A percentile compares a stretch with the other conserved stretches of the same genome.
Conservation (phyloP, 2,888 invertebrate genomes). For the Dryadula phaetusa region DNA sequence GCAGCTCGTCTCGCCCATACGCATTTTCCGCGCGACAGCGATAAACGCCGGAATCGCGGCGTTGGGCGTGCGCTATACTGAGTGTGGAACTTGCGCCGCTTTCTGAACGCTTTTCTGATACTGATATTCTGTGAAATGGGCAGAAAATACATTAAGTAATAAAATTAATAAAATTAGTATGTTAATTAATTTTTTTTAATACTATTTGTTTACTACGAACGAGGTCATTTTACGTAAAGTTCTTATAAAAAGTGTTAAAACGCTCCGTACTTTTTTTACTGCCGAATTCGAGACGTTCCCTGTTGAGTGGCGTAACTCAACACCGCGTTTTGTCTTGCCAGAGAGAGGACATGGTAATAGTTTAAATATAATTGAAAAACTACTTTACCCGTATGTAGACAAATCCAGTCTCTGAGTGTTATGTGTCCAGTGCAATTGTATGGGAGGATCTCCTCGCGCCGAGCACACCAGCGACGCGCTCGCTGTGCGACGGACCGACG, state of each 20-base stretch:
- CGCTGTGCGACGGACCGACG: conserved; percentile 90
- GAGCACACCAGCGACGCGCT: conserved; percentile 89
- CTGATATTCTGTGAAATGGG: conserved; percentile 17
- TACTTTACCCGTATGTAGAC: conserved; percentile 86
- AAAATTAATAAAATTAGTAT: not conserved
- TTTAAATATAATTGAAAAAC: no score
- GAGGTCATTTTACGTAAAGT: no score
- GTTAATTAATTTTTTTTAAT: no score
- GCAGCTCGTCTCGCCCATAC: conserved; percentile 88
- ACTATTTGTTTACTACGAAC: no score
- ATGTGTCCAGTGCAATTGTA: conserved; percentile 92
- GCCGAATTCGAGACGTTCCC: no score
- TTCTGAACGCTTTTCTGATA: conserved; percentile 89
- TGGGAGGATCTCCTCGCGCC: conserved; percentile 92
- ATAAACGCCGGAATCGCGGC: conserved; percentile 90
- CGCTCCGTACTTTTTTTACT: no score
- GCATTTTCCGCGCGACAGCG: conserved; percentile 90
- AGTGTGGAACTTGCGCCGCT: conserved; percentile 89
- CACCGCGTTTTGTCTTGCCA: no score
- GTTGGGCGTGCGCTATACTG: conserved; percentile 87
- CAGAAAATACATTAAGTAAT: not conserved
- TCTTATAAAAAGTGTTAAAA: no score
- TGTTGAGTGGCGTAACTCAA: no score
- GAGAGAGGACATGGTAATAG: no score
- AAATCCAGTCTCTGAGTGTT: conserved; percentile 88